Conservation (phyloP, 2,888 invertebrate genomes). For the Tinea trinotella region DNA sequence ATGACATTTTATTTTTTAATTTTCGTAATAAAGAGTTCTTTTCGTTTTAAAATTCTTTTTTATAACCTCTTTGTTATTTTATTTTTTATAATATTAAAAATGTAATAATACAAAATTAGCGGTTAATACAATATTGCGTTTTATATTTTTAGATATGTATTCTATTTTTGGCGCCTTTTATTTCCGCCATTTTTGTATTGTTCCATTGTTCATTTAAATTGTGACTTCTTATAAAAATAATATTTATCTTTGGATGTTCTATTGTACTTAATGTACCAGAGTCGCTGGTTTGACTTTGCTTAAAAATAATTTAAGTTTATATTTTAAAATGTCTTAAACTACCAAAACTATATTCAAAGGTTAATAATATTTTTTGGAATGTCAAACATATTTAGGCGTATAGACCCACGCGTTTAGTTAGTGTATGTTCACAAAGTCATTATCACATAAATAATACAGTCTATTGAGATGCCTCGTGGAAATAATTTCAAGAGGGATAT, state of each 20-base stretch:
- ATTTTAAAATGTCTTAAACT: background rate
- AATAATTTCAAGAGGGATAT: too few species aligned
- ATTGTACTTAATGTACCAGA: background rate
- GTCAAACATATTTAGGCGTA: too few species aligned
- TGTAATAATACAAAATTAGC: background rate
- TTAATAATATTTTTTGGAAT: background rate
- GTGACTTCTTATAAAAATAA: background rate
- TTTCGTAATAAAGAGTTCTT: background rate
- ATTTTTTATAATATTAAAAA: background rate
- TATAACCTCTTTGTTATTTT: background rate
- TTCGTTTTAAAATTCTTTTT: background rate
- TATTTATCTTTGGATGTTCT: background rate
- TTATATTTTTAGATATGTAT: too few species aligned
- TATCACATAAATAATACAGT: too few species aligned
- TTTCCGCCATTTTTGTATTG: too few species aligned
- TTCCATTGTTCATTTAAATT: too few species aligned
- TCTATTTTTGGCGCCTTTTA: too few species aligned
- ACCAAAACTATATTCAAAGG: background rate
- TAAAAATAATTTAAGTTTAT: background rate
- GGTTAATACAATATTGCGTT: too few species aligned
- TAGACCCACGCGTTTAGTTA: too few species aligned
- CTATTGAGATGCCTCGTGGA: too few species aligned
- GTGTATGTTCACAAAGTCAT: too few species aligned
- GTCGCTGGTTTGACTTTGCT: background rate
- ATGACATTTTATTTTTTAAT: constrained; percentile 6